phyloP scores from a whole-genome alignment of 2,888 invertebrate genomes.

The Trachelus stipa region DNA sequence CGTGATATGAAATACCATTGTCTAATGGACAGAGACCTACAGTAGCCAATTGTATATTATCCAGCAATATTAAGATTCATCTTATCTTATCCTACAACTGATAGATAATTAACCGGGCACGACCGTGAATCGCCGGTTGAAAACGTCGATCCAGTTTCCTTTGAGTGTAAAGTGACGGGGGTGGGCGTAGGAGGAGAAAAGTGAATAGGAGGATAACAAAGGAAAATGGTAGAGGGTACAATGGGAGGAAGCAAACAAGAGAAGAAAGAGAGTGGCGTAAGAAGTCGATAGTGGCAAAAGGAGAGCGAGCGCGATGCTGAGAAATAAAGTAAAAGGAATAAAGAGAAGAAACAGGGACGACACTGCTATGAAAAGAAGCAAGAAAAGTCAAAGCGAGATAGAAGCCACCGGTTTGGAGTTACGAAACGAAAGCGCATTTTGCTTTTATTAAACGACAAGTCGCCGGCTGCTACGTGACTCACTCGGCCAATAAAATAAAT shows the following conservation, averaged over 20 bases:
- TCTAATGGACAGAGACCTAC: background rate
- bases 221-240: background rate
- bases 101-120: background rate
- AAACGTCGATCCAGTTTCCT: background rate
- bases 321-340: background rate
- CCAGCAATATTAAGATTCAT: background rate
- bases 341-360: background rate
- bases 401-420: conserved; percentile 5
- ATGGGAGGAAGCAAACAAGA: background rate
- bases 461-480: conserved; percentile 9
- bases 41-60: background rate
- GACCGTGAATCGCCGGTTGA: background rate
- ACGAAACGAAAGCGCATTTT: conserved; percentile 8
- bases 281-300: background rate
- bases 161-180: background rate
- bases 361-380: background rate
- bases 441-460: conserved; percentile 4
- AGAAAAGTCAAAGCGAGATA: background rate
- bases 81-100: background rate
- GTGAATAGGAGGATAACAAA: background rate
- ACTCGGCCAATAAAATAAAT: conserved; percentile 20
- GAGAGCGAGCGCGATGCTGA: background rate
- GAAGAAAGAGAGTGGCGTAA: background rate
- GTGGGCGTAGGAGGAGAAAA: background rate
- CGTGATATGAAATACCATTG: background rate